phyloP scores from a whole-genome alignment of 2,797 vertebrate species.

The Echiichthys vipera region DNA sequence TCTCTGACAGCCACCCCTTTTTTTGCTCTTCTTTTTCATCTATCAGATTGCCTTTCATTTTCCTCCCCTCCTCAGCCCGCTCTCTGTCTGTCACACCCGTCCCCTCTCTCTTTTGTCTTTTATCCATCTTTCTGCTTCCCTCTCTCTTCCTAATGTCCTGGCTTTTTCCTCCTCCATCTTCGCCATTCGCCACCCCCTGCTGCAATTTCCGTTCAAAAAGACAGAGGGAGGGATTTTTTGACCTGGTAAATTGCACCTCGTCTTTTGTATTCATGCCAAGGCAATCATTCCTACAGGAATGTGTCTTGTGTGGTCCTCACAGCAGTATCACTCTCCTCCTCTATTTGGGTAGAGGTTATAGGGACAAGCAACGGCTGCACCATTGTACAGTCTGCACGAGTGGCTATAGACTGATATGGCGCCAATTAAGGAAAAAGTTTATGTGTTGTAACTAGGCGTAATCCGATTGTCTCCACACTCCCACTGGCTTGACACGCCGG shows the following conservation, averaged over 20 bases:
- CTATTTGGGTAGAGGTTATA: slow-evolving; percentile 53
- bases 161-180: slow-evolving; percentile 48
- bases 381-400: slow-evolving; percentile 58
- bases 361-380: slow-evolving; percentile 43
- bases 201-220: slow-evolving; percentile 53
- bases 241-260: slow-evolving; percentile 71
- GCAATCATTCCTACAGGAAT: slow-evolving; percentile 52
- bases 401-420: slow-evolving; percentile 49
- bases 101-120: slow-evolving; percentile 10
- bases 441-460: slow-evolving; percentile 62
- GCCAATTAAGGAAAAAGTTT: slow-evolving; percentile 69
- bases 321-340: slow-evolving; percentile 38
- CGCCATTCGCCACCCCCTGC: slow-evolving; percentile 47
- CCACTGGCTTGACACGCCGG: slow-evolving; percentile 32
- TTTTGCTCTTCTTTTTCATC: slow-evolving; percentile 69
- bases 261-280: slow-evolving; percentile 73
- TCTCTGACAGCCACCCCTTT: slow-evolving; percentile 85
- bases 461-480: slow-evolving; percentile 51
- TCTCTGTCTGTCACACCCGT: slow-evolving; percentile 44
- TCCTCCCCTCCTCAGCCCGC: slow-evolving; percentile 51
- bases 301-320: slow-evolving; percentile 55
- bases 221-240: slow-evolving; percentile 43
- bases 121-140: slow-evolving; percentile 8
- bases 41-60: slow-evolving; percentile 73
- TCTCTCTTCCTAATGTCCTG: slow-evolving; percentile 49